Conservation (phyloP, 2,888 invertebrate species). For the Eupelmus urozonus region DNA sequence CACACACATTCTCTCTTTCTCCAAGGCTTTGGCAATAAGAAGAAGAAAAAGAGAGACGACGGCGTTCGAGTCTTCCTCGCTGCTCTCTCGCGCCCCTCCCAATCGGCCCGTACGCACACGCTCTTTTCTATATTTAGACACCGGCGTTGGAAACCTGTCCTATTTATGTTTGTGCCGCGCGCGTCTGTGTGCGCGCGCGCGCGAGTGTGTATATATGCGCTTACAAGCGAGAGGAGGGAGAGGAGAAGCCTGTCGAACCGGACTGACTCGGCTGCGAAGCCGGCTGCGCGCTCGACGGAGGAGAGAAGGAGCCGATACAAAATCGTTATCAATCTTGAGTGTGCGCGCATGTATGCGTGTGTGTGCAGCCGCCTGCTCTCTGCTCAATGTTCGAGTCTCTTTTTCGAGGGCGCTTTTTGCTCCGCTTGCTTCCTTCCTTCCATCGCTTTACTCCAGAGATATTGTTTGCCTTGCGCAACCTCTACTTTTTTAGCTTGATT, state of each 20-base stretch:
- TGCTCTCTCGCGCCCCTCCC: constrained; percentile 58
- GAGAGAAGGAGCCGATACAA: background rate
- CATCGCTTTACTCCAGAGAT: too few relatives aligned
- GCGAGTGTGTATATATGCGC: background rate
- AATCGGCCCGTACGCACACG: constrained; percentile 53
- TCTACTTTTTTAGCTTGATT: too few relatives aligned
- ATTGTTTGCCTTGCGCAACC: too few relatives aligned
- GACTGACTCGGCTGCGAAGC: background rate
- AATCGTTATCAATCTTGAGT: constrained; percentile 33
- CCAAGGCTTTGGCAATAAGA: background rate
- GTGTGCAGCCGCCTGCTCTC: background rate
- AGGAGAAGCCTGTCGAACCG: constrained; percentile 36
- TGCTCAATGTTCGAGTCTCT: background rate
- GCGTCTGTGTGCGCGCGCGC: constrained; percentile 12
- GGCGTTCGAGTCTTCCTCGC: background rate
- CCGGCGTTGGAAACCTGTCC: constrained; percentile 70
- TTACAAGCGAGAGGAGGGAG: background rate
- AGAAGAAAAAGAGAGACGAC: background rate
- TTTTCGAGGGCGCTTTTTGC: background rate
- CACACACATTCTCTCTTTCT: too few relatives aligned
- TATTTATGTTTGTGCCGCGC: constrained; percentile 66
- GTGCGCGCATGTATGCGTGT: background rate
- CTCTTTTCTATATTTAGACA: constrained; percentile 71
- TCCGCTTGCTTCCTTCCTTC: too few relatives aligned
- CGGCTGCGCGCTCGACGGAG: background rate